Conservation (phyloP, 2,113 vertebrate species). For the Podarcis raffonei region DNA sequence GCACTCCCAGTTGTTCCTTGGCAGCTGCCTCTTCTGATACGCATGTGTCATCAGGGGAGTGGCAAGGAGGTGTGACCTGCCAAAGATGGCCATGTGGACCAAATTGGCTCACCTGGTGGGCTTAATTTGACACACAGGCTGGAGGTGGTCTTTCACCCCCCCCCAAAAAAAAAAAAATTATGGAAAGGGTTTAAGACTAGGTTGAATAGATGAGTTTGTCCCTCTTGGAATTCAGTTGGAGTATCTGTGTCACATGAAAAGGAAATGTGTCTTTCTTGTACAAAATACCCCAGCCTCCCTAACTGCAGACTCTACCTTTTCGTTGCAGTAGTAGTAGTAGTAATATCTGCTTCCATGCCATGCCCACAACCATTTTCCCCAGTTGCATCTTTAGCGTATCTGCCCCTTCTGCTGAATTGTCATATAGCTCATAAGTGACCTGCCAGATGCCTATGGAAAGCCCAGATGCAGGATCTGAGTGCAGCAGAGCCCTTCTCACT, state of each 20-base stretch:
- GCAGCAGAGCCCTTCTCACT: too few relatives aligned
- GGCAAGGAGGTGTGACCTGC: too few relatives aligned
- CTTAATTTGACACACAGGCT: too few relatives aligned
- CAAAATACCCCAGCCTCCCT: neutral
- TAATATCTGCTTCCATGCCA: neutral
- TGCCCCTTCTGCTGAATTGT: neutral
- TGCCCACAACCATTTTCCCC: conserved; percentile 1
- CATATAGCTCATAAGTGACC: neutral
- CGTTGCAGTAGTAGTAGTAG: neutral
- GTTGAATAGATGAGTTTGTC: neutral
- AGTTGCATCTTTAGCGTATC: neutral
- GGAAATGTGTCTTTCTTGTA: neutral
- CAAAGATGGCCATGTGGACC: too few relatives aligned
- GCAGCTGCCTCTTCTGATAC: too few relatives aligned
- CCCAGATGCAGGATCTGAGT: too few relatives aligned
- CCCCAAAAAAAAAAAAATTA: neutral
- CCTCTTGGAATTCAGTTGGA: neutral
- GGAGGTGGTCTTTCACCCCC: too few relatives aligned
- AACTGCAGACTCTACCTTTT: neutral
- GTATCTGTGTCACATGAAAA: neutral
- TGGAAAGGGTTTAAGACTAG: neutral
- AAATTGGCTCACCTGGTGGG: too few relatives aligned
- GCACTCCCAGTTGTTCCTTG: too few relatives aligned
- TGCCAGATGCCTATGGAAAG: too few relatives aligned
- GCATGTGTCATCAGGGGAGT: too few relatives aligned